Evolutionary conservation across 2,113 vertebrate genomes (phyloP).

Genomic region (Petroica traversi): DNA sequence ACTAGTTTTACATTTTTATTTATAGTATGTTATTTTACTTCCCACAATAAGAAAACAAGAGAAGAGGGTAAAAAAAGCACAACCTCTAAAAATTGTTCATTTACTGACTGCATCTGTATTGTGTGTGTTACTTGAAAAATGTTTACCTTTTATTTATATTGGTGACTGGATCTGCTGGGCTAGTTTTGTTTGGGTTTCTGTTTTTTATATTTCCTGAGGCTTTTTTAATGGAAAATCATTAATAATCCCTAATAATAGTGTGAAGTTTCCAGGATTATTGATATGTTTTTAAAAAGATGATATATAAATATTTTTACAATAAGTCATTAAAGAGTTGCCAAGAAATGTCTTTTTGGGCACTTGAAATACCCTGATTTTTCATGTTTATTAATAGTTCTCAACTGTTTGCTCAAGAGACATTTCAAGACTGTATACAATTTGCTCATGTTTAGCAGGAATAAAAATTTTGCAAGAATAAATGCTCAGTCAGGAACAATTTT

Average conservation of each 20-base stretch:
- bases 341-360: not conserved
- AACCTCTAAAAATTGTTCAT: not conserved
- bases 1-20: not conserved
- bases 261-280: not conserved
- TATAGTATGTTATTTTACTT: not conserved
- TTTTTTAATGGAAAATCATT: not conserved
- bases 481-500: constrained; percentile 28
- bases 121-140: not conserved
- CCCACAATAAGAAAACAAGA: not conserved
- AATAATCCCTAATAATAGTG: not conserved
- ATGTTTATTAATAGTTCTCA: constrained; percentile 29
- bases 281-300: not conserved
- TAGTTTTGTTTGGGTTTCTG: not conserved
- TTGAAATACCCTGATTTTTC: constrained; percentile 6
- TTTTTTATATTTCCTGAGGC: not conserved
- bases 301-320: constrained; percentile 23
- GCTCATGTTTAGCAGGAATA: not conserved
- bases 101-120: not conserved
- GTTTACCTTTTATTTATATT: not conserved
- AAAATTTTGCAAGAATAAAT: not conserved
- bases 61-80: not conserved
- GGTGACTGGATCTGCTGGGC: not conserved
- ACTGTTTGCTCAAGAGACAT: constrained; percentile 32
- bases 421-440: constrained; percentile 2
- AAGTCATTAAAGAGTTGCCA: constrained; percentile 19